Evolutionary conservation across 2,888 invertebrate genomes (phyloP).

Genomic region (Patella pellucida): DNA sequence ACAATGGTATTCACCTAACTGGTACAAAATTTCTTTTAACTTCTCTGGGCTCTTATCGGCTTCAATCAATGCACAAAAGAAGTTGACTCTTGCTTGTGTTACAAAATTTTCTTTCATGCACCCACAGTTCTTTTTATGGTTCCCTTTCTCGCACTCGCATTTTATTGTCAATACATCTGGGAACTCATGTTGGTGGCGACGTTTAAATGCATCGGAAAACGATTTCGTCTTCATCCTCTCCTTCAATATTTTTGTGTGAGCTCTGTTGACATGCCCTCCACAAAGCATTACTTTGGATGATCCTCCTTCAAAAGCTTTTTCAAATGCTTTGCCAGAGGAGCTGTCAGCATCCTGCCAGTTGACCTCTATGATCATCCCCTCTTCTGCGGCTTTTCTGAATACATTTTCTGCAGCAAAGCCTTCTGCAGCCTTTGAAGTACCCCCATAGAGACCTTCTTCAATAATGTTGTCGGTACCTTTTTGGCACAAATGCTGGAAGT

Average conservation of each 20-base stretch:
- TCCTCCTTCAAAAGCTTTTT: background rate
- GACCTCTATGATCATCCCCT: background rate
- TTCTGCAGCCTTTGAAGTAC: background rate
- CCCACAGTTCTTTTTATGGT: constrained; percentile 1
- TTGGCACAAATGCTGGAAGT: background rate
- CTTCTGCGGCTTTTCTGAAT: background rate
- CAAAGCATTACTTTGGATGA: background rate
- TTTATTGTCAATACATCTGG: background rate
- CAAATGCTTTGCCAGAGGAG: background rate
- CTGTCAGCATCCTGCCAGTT: background rate
- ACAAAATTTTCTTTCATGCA: background rate
- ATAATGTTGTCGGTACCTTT: background rate
- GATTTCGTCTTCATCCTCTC: constrained; percentile 2
- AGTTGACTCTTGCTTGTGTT: background rate
- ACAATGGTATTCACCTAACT: background rate
- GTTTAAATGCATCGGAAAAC: background rate
- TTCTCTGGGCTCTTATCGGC: background rate
- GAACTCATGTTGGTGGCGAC: background rate
- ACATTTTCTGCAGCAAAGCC: background rate
- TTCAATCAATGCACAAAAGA: background rate
- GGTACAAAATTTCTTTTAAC: background rate
- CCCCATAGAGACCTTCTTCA: background rate
- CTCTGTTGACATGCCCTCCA: background rate
- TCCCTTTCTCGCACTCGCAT: background rate
- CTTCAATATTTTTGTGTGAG: background rate